These are phyloP conservation scores for Acronicta aceris DNA, from an alignment of 2,888 invertebrate genomes.

Conservation along the genomic window DNA sequence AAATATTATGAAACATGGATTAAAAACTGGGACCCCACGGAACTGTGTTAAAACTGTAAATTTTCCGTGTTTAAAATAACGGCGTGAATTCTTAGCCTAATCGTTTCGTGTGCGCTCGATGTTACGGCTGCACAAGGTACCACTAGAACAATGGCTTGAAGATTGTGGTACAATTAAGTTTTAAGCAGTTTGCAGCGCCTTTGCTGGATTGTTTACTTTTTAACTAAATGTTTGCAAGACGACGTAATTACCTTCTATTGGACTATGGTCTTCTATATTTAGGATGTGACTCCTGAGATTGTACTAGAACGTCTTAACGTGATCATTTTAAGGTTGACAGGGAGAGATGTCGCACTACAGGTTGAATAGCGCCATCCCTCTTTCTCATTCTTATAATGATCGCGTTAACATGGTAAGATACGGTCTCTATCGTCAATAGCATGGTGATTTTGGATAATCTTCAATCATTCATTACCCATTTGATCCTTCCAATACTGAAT, in stretches of 20 bases:
- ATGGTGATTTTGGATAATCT: no score
- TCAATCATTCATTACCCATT: no score
- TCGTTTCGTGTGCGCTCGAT: slow-evolving; percentile 8
- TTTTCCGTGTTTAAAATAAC: not conserved
- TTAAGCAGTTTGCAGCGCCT: slow-evolving; percentile 14
- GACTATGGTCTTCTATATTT: not conserved
- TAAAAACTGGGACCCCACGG: not conserved
- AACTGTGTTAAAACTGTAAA: not conserved
- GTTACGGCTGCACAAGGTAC: slow-evolving; percentile 5
- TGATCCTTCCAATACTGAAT: no score
- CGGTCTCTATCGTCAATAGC: no score
- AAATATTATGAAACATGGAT: no score
- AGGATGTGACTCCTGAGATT: not conserved
- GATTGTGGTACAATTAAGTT: slow-evolving; percentile 30
- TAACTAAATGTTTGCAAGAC: slow-evolving; percentile 23
- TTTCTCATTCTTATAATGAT: no score
- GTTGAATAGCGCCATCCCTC: no score
- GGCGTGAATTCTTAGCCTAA: not conserved
- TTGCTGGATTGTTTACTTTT: slow-evolving; percentile 38
- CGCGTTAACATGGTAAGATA: no score
- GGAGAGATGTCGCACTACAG: no score
- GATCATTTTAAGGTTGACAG: no score
- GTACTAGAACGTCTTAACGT: not conserved
- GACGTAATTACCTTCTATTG: slow-evolving; percentile 14
- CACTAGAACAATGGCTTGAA: slow-evolving; percentile 16